Base-by-base conservation (phyloP, 1,140 invertebrate species). In the Littorina saxatilis region DNA sequence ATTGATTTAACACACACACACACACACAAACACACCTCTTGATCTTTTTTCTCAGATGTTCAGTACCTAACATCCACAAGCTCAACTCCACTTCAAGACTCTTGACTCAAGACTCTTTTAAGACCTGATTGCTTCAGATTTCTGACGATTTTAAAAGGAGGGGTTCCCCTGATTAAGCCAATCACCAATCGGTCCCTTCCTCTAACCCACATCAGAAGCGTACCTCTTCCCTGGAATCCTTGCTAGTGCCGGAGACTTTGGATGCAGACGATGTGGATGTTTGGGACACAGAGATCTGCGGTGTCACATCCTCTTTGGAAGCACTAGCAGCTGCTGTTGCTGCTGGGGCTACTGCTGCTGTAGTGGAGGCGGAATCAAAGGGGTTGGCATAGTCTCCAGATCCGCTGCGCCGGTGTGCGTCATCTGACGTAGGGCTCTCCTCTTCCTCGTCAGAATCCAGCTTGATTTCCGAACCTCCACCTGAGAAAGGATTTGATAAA, bases 391-490 rank as follows among this genome's bases (percentile, higher is more conserved):
- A 68, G 32, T 80, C 73, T 43, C 61, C 76, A 43, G 76, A 78
- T 17, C 55, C 39, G 17, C 43, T 58, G 29, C 76, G 52, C 39
- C 27, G 37, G 40, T 47, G 40, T 2, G 40, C 40, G 13, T 11
- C 37, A 15, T 23, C 58, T 40, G 43, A 66, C 32, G 15, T 63
- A 15, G 47, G 23, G 68, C 47, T 73, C 29, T 81, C 75, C 66
- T 70, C 79, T 73, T 85, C 82, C 27, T 86, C 84, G 78, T 89
- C 88, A 15, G 87, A 88, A 43, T 90, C 88, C 23, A 90, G 66
- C 75, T 87, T 88, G 15, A 90, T 87, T 52, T 90, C 89, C n/a
- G 86, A 82, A 27, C 84, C 83, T 29, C 80, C 83, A 50, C 23
- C 58, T 61, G 58, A 5, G 27, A 9, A 61, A 5, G 50, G 50